Base-by-base conservation (phyloP, 2,797 vertebrate species). In the Schizopygopsis pylzovi region DNA sequence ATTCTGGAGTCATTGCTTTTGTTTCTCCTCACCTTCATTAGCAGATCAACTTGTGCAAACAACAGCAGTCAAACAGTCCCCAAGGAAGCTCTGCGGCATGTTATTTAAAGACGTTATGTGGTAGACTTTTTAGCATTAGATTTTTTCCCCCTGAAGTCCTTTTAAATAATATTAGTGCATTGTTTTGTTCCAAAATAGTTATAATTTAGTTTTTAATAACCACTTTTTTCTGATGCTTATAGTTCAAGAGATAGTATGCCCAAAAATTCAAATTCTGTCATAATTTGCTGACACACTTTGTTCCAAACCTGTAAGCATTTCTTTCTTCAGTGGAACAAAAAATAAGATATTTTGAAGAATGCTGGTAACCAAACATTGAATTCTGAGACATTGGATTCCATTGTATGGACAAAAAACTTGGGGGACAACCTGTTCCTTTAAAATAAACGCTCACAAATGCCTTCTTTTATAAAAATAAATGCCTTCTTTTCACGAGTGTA, bases 1-100 rank as follows among this genome's bases (percentile, higher is more conserved):
- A 84, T 84, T 70, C 72, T 83, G 59, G 37, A 70, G 83, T 71
- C 76, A 91, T 89, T 94, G 92, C 92, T 91, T 88, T 91, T 86
- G 76, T 79, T 91, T 76, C 81, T 85, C 81, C 88, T 92, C 85
- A 59, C 73, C 59, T 84, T 84, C 71, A 52, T 63, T 63, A 76
- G 49, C 63, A 70, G 82, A 72, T 56, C 45, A 71, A 68, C 16
- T 61, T 47, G 56, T 72, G 70, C 12, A 81, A 85, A 75, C 67
- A 63, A 71, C 70, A 61, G 37, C 37, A 73, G 65, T 71, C 83
- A 85, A 47, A 68, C 39, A 71, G 16, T 77, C 56, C 70, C 70
- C 4, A 8, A 47, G 70, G 81, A 85, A 78, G 83, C 65, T 79
- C 47, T 47, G 37, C 49, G 49, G 39, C 47, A 33, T 75, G 28